phyloP scores from a whole-genome alignment of 2,888 invertebrate species.

The Molorchus minor region DNA sequence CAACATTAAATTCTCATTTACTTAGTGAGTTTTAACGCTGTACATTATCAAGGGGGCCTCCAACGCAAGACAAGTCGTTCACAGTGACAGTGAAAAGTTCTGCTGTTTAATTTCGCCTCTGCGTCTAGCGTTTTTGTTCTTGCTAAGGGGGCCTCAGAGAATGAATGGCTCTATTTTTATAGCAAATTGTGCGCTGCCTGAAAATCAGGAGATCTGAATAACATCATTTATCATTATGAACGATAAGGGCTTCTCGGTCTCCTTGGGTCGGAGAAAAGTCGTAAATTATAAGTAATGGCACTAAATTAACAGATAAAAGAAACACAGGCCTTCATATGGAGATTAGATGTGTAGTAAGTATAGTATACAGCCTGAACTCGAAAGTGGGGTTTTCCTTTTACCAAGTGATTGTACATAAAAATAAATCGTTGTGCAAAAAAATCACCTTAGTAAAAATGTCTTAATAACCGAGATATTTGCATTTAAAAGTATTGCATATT shows the following conservation, averaged over 20 bases:
- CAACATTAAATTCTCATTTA: conserved; percentile 26
- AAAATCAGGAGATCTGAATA: neutral
- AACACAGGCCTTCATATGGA: too few relatives aligned
- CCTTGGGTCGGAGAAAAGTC: neutral
- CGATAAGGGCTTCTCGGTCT: neutral
- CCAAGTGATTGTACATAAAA: too few relatives aligned
- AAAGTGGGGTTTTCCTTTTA: too few relatives aligned
- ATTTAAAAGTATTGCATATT: too few relatives aligned
- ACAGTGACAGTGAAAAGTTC: conserved; percentile 4
- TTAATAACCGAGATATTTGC: too few relatives aligned
- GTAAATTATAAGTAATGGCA: neutral
- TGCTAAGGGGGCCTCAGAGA: neutral
- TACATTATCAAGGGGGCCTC: conserved; percentile 12
- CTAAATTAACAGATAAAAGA: neutral
- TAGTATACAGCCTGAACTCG: too few relatives aligned
- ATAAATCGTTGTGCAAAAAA: too few relatives aligned
- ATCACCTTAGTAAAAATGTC: too few relatives aligned
- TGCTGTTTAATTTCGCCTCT: neutral
- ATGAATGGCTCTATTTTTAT: conserved; percentile 3
- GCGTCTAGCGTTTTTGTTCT: neutral
- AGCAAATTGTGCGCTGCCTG: neutral
- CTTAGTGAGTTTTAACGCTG: conserved; percentile 16
- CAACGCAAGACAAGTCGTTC: neutral
- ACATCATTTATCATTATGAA: neutral
- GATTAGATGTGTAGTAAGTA: too few relatives aligned